Conservation (phyloP, 2,113 vertebrate species). For the Rhea pennata region DNA sequence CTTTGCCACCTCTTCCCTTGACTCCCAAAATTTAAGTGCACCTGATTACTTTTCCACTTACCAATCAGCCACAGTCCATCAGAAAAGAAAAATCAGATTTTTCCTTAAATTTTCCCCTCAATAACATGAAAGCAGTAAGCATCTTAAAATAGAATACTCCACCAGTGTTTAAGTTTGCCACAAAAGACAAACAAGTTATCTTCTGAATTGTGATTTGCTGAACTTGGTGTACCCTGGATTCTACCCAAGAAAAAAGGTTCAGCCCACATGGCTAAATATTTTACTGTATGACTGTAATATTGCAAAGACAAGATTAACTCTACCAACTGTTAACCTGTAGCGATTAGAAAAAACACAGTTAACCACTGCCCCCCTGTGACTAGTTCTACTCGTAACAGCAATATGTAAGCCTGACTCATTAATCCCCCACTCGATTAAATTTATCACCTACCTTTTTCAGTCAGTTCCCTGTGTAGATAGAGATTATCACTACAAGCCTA, state of each 20-base stretch:
- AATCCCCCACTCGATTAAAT: background rate
- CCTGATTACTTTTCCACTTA: background rate
- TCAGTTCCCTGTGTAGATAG: background rate
- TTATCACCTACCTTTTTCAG: background rate
- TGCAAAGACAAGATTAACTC: background rate
- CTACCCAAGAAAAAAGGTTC: background rate
- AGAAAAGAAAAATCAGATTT: background rate
- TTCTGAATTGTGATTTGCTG: background rate
- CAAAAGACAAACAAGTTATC: background rate
- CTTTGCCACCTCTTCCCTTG: background rate
- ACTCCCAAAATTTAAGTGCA: background rate
- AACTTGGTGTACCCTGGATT: background rate
- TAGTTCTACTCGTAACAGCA: background rate
- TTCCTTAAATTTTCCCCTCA: background rate
- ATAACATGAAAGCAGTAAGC: background rate
- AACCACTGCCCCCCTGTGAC: conserved; percentile 45
- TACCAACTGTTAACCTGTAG: background rate
- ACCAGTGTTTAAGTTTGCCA: background rate
- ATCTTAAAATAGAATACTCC: background rate
- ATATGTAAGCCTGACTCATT: background rate
- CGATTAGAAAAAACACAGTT: background rate
- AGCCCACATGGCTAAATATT: background rate
- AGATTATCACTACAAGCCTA: background rate
- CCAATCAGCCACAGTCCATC: background rate
- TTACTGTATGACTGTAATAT: background rate